Base-by-base conservation (phyloP, 2,113 vertebrate genomes). In the Alligator mississippiensis region DNA sequence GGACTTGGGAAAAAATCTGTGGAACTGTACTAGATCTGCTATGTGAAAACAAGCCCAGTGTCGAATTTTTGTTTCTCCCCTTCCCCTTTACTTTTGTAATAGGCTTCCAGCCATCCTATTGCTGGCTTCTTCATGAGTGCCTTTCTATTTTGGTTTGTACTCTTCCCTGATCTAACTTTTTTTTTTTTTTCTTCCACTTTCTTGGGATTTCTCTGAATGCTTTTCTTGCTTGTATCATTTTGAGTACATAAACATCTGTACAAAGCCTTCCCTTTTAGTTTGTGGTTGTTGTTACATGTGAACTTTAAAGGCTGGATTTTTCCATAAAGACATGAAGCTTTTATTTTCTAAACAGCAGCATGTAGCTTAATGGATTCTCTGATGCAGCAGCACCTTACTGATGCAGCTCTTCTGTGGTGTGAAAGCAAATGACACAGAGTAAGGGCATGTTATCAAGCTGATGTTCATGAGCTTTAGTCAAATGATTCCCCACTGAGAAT, bases 81-180 rank as follows among this genome's bases (percentile, higher is more conserved):
- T 86, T 47, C 80, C 88, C 88, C 84, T 92, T 83, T 94, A 84
- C 95, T 96, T 98, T 60, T 75, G 59, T 96, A 92, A 90, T 94
- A 95, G 97, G 94, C 96, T 96, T 97, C 92, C 97, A 97, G 96
- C 94, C 90, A 58, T 86, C 78, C 91, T 93, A 90, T 87, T 59
- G 93, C 96, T 95, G 94, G 15, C 79, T 98, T 93, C 91, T 98
- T 90, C 93, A 18, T 59, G 62, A 97, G 97, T 98, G 97, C 97
- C 97, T 97, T 97, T 76, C 30, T 87, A 12, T 94, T 95, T 94
- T 91, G 94, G 95, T 96, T 97, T 93, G 2, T 92, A 88, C 96
- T 85, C 91, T 80, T 95, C 94, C 95, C 92, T 76, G 82, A 18
- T 97, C 95, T 98, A 97, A 98, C 96, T 93, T 78, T 93, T 94